These are phyloP conservation scores for Acrobasis repandana DNA, from an alignment of 2,888 invertebrate species.

Conservation along the genomic window DNA sequence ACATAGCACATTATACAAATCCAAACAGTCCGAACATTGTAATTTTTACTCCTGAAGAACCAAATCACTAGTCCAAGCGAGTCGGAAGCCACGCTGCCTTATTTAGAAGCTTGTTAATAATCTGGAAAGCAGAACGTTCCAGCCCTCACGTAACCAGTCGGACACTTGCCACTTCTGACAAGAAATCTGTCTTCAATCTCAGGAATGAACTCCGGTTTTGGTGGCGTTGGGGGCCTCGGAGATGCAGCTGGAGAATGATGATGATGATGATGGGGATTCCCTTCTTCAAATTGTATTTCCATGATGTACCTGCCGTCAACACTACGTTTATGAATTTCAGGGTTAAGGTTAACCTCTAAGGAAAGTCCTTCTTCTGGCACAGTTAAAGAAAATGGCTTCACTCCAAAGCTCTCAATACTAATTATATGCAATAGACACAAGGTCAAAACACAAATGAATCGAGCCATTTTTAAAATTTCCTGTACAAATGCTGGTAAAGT, in stretches of 20 bases:
- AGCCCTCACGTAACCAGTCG: constrained; percentile 12
- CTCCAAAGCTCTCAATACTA: neutral
- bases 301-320: neutral
- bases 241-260: neutral
- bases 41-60: too few species aligned
- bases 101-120: neutral
- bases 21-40: too few species aligned
- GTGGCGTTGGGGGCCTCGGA: neutral
- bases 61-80: too few species aligned
- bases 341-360: neutral
- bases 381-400: neutral
- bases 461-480: neutral
- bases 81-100: too few species aligned
- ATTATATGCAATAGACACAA: neutral
- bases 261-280: neutral
- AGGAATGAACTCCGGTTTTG: constrained; percentile 6
- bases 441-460: neutral
- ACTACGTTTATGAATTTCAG: neutral
- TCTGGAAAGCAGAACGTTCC: constrained; percentile 25
- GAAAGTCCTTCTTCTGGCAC: neutral
- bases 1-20: too few species aligned
- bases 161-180: constrained; percentile 20
- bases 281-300: neutral
- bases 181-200: constrained; percentile 4
- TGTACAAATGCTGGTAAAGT: neutral